Base-by-base conservation (phyloP, 2,113 vertebrate genomes). In the Salvelinus sp. region DNA sequence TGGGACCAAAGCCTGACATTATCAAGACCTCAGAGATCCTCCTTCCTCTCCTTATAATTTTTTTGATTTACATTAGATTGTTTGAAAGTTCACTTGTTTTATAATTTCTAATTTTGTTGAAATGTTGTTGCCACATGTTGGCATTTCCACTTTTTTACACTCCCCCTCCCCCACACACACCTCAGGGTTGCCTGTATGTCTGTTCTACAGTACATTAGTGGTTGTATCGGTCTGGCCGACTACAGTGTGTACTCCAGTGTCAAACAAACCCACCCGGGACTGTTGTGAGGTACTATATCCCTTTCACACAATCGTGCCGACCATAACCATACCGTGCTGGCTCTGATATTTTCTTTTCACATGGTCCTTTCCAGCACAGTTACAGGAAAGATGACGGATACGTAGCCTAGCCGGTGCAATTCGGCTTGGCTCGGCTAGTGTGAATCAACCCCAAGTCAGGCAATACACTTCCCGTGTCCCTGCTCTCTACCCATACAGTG, bases 101-200 rank as follows among this genome's bases (percentile, higher is more conserved):
- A 14, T 44, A 44, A 27, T 27, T 50, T 71, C 13, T 25, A 25
- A 20, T 6, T 58, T 27, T n/a, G 50, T 28, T n/a, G 14, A 44
- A 12, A 44, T 65, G 72, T 44, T 44, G 38, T 44, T 44, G 38
- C 38, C 38, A 44, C 38, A 10, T 44, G 38, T 67, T 18, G 38
- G 38, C 38, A 28, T 66, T 66, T 27, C 30, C 65, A 38, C 65
- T 7, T 67, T 28, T 78, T 25, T 54, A 18, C 77, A 1, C 33
- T 6, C 33, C 6, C 6, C 64, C n/a, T 16, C 22, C 16, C 44
- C 13, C 30, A 1, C 4, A 30, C 30, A 30, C 30, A 44, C 62
- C n/a, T 86, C 76, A 69, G 66, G 54, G 75, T 60, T 60, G 16
- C 57, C 20, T 70, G 47, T 50, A 14, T 74, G 82, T 18, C 72